A percentile compares a stretch with the other conserved stretches of the same genome.
These are phyloP conservation scores for Corythoichthys intestinalis DNA, from an alignment of 2,113 vertebrate genomes.

Conservation along the genomic window DNA sequence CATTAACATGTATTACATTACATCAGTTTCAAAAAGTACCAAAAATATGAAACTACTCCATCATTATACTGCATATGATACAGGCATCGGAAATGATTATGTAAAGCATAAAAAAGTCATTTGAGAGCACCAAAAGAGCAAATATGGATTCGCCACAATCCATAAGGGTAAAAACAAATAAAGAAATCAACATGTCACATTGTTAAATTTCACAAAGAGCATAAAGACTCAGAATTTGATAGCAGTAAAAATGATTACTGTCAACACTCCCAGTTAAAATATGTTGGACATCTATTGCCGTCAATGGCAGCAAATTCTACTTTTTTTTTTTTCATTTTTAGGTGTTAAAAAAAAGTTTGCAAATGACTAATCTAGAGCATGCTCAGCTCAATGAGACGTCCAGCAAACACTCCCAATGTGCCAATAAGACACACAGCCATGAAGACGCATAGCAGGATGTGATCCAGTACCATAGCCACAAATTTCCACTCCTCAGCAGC, in stretches of 20 bases:
- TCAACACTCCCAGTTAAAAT: too few species aligned
- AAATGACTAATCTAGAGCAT: constrained; percentile 52
- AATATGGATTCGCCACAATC: not conserved
- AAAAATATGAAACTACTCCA: not conserved
- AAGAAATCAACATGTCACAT: not conserved
- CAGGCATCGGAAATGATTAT: not conserved
- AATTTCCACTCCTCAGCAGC: constrained; percentile 98
- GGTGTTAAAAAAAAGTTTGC: too few species aligned
- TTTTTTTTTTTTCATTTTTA: too few species aligned
- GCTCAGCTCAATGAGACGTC: constrained; percentile 88
- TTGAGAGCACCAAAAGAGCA: constrained; percentile 17
- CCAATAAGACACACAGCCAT: constrained; percentile 94
- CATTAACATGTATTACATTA: not conserved
- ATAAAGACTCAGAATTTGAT: too few species aligned
- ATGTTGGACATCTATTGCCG: too few species aligned
- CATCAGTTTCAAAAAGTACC: not conserved
- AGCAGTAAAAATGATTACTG: too few species aligned
- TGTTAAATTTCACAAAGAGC: not conserved
- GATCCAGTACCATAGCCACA: constrained; percentile 96
- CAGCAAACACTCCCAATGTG: constrained; percentile 87
- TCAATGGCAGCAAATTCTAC: too few species aligned
- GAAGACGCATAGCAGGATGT: constrained; percentile 93
- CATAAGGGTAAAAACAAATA: not conserved
- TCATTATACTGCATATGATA: not conserved
- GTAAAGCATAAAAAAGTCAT: not conserved